These are phyloP conservation scores for Phytoseiulus persimilis DNA, from an alignment of 2,888 invertebrate genomes.

Conservation along the genomic window DNA sequence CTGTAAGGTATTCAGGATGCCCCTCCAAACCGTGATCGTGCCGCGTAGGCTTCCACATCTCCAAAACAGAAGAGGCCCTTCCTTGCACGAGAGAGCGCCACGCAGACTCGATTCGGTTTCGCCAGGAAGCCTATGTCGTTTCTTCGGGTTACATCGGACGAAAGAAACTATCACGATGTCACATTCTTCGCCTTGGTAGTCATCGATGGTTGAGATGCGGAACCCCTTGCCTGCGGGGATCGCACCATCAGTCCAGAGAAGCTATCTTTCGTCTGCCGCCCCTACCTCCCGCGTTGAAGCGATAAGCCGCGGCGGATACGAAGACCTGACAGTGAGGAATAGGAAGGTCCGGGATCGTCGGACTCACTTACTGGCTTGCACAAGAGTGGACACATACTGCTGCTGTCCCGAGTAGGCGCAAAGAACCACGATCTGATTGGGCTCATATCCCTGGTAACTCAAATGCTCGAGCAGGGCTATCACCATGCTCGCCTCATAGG, in stretches of 20 bases:
- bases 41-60: conserved; percentile 13
- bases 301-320: no score
- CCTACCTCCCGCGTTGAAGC: no score
- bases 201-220: conserved; percentile 40
- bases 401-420: conserved; percentile 64
- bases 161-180: conserved; percentile 40
- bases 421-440: conserved; percentile 63
- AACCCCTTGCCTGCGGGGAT: no score
- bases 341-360: no score
- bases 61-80: conserved; percentile 40
- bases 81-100: conserved; percentile 40
- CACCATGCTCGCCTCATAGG: conserved; percentile 60
- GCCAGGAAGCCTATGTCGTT: conserved; percentile 39
- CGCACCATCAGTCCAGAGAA: no score
- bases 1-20: not conserved
- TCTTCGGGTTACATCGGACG: not conserved
- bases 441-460: conserved; percentile 57
- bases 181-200: conserved; percentile 41
- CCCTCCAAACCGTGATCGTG: not conserved
- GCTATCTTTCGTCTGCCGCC: no score
- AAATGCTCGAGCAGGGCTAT: conserved; percentile 56
- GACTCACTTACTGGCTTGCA: no score
- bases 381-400: no score
- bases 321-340: no score
- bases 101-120: conserved; percentile 37